Evolutionary conservation across 1,140 invertebrate species (phyloP).

Genomic region (Penaeus japonicus): DNA sequence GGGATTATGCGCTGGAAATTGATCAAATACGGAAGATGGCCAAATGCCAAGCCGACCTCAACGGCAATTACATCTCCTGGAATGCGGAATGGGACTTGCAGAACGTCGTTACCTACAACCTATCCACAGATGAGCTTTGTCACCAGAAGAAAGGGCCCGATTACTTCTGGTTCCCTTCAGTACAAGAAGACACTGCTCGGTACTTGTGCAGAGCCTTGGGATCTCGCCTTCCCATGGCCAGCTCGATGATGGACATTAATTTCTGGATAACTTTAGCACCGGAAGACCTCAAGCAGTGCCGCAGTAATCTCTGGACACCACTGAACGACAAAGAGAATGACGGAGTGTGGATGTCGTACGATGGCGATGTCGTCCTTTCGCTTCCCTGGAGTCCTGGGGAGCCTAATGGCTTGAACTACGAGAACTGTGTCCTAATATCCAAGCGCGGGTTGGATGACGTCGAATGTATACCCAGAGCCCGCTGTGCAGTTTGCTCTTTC

Average conservation of each 20-base stretch:
- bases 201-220: constrained; percentile 40
- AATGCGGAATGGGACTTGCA: constrained; percentile 26
- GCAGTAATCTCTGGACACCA: not conserved
- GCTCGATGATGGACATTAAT: not conserved
- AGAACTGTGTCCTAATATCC: constrained; percentile 39
- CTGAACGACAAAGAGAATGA: constrained; percentile 35
- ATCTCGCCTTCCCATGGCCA: constrained; percentile 24
- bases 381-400: constrained; percentile 42
- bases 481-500: constrained; percentile 51
- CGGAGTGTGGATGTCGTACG: constrained; percentile 38
- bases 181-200: not conserved
- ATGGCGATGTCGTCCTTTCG: not conserved
- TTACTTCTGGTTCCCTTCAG: constrained; percentile 38
- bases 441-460: constrained; percentile 35
- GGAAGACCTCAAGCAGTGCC: not conserved
- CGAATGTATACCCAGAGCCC: constrained; percentile 24
- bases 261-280: not conserved
- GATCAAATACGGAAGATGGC: constrained; percentile 16
- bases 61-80: constrained; percentile 40
- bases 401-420: constrained; percentile 50
- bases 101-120: not conserved
- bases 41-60: not conserved
- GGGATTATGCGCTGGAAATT: not conserved
- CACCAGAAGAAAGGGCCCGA: not conserved
- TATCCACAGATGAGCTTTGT: constrained; percentile 2